A percentile compares a stretch with the other conserved stretches of the same genome.
Evolutionary conservation across 2,888 invertebrate species (phyloP).

Genomic region (Noctua janthe): DNA sequence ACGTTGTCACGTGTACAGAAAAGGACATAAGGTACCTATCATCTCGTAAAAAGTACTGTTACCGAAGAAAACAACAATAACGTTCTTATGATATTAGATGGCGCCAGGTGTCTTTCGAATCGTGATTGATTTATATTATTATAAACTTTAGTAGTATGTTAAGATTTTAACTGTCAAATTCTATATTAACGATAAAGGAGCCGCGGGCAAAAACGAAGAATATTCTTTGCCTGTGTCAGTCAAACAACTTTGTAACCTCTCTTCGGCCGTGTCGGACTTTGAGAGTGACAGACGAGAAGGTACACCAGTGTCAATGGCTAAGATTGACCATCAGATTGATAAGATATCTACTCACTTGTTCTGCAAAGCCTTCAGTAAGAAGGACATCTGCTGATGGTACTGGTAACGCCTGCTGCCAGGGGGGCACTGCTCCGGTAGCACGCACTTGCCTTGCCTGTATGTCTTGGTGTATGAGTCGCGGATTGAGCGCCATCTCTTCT

Average conservation of each 20-base stretch:
- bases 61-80: too few species aligned
- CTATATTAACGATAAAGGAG: too few species aligned
- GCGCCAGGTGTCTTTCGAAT: too few species aligned
- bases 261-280: too few species aligned
- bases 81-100: too few species aligned
- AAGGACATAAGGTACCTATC: too few species aligned
- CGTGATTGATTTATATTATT: too few species aligned
- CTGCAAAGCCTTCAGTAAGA: slow-evolving; percentile 83
- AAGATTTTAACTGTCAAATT: too few species aligned
- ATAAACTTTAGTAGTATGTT: too few species aligned
- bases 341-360: slow-evolving; percentile 80
- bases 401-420: slow-evolving; percentile 82
- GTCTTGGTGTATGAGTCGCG: slow-evolving; percentile 88
- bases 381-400: slow-evolving; percentile 85
- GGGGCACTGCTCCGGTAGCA: slow-evolving; percentile 81
- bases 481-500: slow-evolving; percentile 88
- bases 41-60: too few species aligned
- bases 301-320: neutral
- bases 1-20: too few species aligned
- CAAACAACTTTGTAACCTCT: neutral
- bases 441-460: slow-evolving; percentile 86
- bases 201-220: neutral
- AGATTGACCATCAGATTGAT: neutral
- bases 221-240: neutral
- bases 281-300: neutral